Conservation (phyloP, 1,140 invertebrate genomes). For the Hydropsyche tenuis region DNA sequence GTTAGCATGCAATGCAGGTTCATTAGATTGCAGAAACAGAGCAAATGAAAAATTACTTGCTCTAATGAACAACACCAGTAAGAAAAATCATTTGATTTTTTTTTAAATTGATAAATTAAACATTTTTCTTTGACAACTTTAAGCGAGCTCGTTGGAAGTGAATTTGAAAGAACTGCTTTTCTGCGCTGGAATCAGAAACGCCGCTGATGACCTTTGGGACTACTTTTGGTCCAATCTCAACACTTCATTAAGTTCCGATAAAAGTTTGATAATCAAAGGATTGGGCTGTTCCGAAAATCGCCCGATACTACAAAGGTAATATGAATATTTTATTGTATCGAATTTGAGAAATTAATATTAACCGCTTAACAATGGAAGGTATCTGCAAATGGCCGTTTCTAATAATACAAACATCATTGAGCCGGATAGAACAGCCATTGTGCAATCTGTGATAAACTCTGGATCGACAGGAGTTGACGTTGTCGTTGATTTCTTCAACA, state of each 20-base stretch:
- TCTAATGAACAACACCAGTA: background rate
- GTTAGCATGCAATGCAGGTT: constrained; percentile 15
- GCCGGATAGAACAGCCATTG: background rate
- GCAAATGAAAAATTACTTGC: constrained; percentile 2
- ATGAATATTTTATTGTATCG: background rate
- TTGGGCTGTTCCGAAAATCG: constrained; percentile 12
- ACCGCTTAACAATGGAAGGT: background rate
- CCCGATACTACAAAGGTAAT: background rate
- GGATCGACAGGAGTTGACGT: background rate
- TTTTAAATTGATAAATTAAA: background rate
- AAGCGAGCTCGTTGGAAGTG: background rate
- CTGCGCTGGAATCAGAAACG: constrained; percentile 5
- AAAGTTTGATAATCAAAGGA: background rate
- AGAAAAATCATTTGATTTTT: background rate
- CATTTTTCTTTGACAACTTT: constrained; percentile 4
- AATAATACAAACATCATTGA: background rate
- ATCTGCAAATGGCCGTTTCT: background rate
- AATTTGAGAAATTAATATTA: background rate
- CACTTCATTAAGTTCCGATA: background rate
- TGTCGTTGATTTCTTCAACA: background rate
- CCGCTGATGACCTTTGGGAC: background rate
- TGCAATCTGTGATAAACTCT: background rate
- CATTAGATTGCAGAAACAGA: background rate
- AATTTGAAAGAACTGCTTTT: background rate
- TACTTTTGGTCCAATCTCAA: constrained; percentile 15